phyloP scores from a whole-genome alignment of 2,113 vertebrate species.

The Leptocoma aspasia region DNA sequence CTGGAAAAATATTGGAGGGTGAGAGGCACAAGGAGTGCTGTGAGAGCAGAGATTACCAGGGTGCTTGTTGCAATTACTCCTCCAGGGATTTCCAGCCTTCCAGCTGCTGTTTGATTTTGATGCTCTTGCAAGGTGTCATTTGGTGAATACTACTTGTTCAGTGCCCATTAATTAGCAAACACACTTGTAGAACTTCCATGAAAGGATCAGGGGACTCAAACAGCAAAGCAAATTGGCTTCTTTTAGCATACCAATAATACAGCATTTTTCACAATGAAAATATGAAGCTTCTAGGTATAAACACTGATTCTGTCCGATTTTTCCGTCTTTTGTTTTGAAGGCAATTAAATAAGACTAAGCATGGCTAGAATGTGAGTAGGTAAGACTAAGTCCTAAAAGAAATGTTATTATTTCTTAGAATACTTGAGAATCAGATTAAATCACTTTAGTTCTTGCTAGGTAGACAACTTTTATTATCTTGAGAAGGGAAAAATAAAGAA shows the following conservation, averaged over 20 bases:
- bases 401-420: background rate
- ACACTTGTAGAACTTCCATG: background rate
- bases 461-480: background rate
- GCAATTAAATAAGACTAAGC: background rate
- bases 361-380: background rate
- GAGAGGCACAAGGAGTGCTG: background rate
- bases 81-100: background rate
- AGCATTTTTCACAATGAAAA: background rate
- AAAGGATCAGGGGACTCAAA: background rate
- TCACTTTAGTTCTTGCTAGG: background rate
- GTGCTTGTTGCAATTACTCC: background rate
- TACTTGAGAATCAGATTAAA: background rate
- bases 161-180: background rate
- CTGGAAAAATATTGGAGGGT: background rate
- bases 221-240: background rate
- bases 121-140: background rate
- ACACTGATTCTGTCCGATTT: background rate
- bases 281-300: background rate
- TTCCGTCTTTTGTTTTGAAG: background rate
- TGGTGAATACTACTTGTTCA: background rate
- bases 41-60: background rate
- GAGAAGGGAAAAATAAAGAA: background rate
- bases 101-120: background rate
- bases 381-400: background rate
- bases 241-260: background rate